phyloP scores from a whole-genome alignment of 2,888 invertebrate genomes.

The Perithous albicinctus region DNA sequence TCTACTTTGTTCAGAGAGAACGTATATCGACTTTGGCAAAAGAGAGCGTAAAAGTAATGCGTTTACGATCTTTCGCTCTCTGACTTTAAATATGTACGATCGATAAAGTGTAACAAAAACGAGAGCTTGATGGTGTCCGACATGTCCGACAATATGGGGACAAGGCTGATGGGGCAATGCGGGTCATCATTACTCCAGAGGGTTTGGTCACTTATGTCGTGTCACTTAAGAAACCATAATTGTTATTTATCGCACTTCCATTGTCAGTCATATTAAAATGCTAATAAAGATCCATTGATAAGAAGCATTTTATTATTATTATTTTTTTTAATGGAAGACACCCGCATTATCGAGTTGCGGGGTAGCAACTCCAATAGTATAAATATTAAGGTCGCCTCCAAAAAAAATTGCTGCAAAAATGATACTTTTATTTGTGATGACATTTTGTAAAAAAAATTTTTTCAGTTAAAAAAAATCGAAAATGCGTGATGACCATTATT shows the following conservation, averaged over 20 bases:
- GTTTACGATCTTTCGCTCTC: constrained; percentile 1
- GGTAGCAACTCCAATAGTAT: neutral
- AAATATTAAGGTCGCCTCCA: too few relatives aligned
- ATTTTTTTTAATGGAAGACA: neutral
- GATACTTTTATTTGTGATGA: too few relatives aligned
- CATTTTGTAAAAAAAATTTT: too few relatives aligned
- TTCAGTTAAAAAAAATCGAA: too few relatives aligned
- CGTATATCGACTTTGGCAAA: neutral
- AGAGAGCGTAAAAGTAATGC: constrained; percentile 8
- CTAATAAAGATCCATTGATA: constrained; percentile 25
- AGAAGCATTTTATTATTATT: neutral
- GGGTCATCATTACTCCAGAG: constrained; percentile 6
- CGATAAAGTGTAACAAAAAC: constrained; percentile 23
- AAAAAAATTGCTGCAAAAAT: too few relatives aligned
- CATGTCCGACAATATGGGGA: neutral
- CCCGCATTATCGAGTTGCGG: neutral
- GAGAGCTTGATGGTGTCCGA: neutral
- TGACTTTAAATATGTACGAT: neutral
- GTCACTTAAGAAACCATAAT: constrained; percentile 17
- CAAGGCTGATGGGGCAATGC: constrained; percentile 7
- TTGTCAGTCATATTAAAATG: constrained; percentile 11
- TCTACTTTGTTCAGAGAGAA: constrained; percentile 49
- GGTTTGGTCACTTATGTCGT: neutral
- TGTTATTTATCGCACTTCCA: constrained; percentile 9
- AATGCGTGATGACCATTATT: too few relatives aligned